A percentile compares a stretch with the other conserved stretches of the same genome.
Evolutionary conservation across 2,113 vertebrate species (phyloP).

Genomic region (Phalacrocorax carbo): DNA sequence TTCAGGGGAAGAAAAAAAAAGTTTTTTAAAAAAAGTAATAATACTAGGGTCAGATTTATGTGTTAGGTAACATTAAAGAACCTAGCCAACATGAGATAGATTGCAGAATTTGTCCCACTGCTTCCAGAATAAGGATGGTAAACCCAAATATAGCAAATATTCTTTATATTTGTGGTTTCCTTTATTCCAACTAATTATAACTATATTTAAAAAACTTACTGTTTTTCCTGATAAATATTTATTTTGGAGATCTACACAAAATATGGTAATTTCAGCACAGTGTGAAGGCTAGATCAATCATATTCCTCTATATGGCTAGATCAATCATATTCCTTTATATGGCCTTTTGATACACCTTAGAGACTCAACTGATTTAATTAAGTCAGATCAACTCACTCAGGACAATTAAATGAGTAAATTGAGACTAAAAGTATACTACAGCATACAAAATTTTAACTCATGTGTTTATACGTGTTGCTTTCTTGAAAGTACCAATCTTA

Average conservation of each 20-base stretch:
- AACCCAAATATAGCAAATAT: neutral
- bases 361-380: neutral
- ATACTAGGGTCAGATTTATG: neutral
- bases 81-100: neutral
- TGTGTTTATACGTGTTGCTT: neutral
- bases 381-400: neutral
- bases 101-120: neutral
- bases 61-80: neutral
- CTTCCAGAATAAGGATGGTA: neutral
- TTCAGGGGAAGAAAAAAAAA: neutral
- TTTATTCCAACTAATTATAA: neutral
- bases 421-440: neutral
- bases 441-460: fast-evolving
- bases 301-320: neutral
- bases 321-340: neutral
- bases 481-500: neutral
- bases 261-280: neutral
- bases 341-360: neutral
- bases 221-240: neutral
- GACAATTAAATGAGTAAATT: neutral
- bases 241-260: neutral
- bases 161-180: neutral
- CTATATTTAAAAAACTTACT: neutral
- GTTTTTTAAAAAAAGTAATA: neutral
- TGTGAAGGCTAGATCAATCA: neutral